phyloP scores from a whole-genome alignment of 2,797 vertebrate species.

The Atherinosoma microstoma region DNA sequence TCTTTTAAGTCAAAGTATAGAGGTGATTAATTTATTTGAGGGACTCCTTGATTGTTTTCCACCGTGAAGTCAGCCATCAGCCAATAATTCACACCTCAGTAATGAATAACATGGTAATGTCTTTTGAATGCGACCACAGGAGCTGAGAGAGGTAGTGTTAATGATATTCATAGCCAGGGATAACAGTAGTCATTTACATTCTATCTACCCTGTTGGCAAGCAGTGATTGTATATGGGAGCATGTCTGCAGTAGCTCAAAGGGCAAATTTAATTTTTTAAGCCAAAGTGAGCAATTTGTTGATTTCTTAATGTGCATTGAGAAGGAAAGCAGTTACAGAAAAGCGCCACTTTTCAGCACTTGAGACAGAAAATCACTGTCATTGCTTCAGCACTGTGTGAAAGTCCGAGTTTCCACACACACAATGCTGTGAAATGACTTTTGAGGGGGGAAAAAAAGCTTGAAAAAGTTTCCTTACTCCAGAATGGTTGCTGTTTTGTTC shows the following conservation, averaged over 20 bases:
- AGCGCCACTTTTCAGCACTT: constrained; percentile 49
- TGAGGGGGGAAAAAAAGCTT: constrained; percentile 26
- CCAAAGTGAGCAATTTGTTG: constrained; percentile 40
- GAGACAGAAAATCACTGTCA: constrained; percentile 34
- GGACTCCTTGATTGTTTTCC: constrained; percentile 5
- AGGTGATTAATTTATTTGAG: constrained; percentile 36
- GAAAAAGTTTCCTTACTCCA: constrained; percentile 21
- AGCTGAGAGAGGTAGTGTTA: constrained; percentile 40
- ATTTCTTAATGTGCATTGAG: constrained; percentile 33
- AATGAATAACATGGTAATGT: constrained; percentile 54
- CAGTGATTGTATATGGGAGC: neutral
- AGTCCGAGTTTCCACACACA: constrained; percentile 47
- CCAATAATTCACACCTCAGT: constrained; percentile 63
- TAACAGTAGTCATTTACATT: constrained; percentile 58
- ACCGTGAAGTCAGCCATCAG: constrained; percentile 38
- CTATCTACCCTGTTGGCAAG: constrained; percentile 18
- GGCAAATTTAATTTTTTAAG: constrained; percentile 22
- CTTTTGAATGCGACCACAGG: constrained; percentile 31
- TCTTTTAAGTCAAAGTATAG: constrained; percentile 7
- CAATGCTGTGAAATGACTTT: constrained; percentile 48
- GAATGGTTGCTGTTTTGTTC: constrained; percentile 11
- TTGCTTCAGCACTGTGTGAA: constrained; percentile 22
- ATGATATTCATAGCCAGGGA: constrained; percentile 59
- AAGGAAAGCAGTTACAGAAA: constrained; percentile 45
- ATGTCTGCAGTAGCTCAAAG: constrained; percentile 11